Evolutionary conservation across 1,140 invertebrate species (phyloP), one percentile per base, ranked within the genome.

Genomic region (Nomia melanderi): DNA sequence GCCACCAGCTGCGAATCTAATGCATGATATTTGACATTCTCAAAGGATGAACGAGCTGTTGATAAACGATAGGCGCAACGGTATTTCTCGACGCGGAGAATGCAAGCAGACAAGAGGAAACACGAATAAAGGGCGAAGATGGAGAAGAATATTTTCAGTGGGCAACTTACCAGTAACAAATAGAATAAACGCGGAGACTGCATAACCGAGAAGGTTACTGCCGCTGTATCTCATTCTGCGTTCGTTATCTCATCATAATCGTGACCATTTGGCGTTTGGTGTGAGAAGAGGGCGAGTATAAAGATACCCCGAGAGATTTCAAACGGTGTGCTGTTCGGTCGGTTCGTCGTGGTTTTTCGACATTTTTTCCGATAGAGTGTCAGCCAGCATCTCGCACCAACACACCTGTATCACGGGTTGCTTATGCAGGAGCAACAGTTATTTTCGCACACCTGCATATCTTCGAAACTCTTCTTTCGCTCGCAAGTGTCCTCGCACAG

Each of bases 201-300:
- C 90, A 89, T 91, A 92, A 88, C 91, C 87, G 84, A 92, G 86
- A 83, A 92, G 87, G 86, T 90, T 88, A 90, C 88, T 86, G 84
- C 88, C 87, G 85, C 88, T 91, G 89, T 90, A 88, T 88, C 88
- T 91, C 91, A 92, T 92, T 92, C 91, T 92, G 90, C 82, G 84
- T 89, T 89, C 84, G 91, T 92, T 92, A 92, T 91, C 91, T 92
- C 91, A 87, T 92, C 86, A 90, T 91, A 89, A 56, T 79, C 71
- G 65, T 56, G 39, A 59, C 25, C 59, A 60, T 50, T 77, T n/a
- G 39, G 12, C 74, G 25, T n/a, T n/a, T 56, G 64, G 69, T 82
- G 56, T 50, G 54, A 47, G 50, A 65, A 74, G 62, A 56, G 36
- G 27, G 25, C 63, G 41, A 63, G 31, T 9, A n/a, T 23, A 62